phyloP scores from a whole-genome alignment of 2,888 invertebrate genomes.

The Melanophora roralis region DNA sequence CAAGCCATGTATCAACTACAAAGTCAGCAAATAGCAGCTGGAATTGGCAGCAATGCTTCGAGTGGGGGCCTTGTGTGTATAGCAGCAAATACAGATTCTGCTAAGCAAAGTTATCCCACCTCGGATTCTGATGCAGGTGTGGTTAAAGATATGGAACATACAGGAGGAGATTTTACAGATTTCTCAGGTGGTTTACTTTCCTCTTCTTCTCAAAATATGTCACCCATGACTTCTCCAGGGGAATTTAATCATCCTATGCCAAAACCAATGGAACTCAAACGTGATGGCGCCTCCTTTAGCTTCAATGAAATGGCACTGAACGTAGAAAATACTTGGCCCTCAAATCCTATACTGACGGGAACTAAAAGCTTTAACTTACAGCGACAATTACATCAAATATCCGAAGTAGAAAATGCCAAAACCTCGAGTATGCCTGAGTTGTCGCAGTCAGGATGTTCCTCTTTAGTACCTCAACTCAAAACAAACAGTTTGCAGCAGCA shows the following conservation, averaged over 20 bases:
- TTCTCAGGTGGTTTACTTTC: conserved; percentile 72
- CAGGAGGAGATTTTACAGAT: conserved; percentile 71
- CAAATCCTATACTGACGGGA: conserved; percentile 72
- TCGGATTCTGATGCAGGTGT: conserved; percentile 81
- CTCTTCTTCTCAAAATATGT: conserved; percentile 74
- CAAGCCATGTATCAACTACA: conserved; percentile 79
- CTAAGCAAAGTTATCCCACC: conserved; percentile 73
- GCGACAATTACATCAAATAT: conserved; percentile 71
- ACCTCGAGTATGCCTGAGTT: conserved; percentile 82
- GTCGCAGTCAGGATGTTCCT: conserved; percentile 64
- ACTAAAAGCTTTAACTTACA: conserved; percentile 72
- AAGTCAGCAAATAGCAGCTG: conserved; percentile 79
- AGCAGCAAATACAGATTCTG: conserved; percentile 66
- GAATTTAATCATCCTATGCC: conserved; percentile 72
- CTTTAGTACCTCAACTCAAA: conserved; percentile 46
- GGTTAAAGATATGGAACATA: conserved; percentile 72
- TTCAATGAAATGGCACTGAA: conserved; percentile 79
- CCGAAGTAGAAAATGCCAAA: conserved; percentile 74
- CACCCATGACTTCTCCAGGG: conserved; percentile 74
- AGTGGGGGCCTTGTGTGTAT: conserved; percentile 45
- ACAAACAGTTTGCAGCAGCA: conserved; percentile 63
- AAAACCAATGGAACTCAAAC: conserved; percentile 72
- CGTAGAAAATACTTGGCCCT: conserved; percentile 80
- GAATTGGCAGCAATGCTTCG: conserved; percentile 74
- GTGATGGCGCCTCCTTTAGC: conserved; percentile 79